Evolutionary conservation across 2,113 vertebrate species (phyloP), one percentile per base, ranked within the genome.

Genomic region (Ictalurus punctatus): DNA sequence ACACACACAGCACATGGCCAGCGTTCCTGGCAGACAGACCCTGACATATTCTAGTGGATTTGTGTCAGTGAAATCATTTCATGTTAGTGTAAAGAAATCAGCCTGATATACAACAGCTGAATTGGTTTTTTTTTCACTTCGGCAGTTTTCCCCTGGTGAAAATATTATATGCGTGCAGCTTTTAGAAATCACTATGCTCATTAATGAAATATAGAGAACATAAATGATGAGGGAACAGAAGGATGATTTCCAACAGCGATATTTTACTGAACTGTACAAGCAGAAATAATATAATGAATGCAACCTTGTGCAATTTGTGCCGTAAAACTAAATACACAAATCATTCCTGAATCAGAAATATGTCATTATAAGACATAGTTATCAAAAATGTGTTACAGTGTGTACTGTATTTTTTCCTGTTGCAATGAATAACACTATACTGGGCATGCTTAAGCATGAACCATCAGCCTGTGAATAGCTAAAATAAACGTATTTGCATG

Each of bases 21-120:
- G 69, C 37, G 58, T 67, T 90, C 84, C 73, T 73, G 69, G 73
- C 84, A 87, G 85, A 88, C 84, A 87, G 85, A 88, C 27, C 61
- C n/a, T 85, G 23, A 85, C 89, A 78, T 89, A 71, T 87, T 89
- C 87, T 86, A 82, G 83, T 83, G 86, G 79, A 92, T 91, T 89
- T 91, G 82, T 89, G 83, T 90, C 61, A 7, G 83, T 25, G 14
- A 86, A 90, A 89, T 90, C 85, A 87, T 83, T 89, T 81, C 76
- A 61, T 85, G 87, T 84, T 79, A 78, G 82, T 65, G 87, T 34
- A 76, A 56, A 52, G 76, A 82, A 58, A 85, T 37, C 48, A 85
- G 69, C 82, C 80, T 86, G 61, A 83, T 88, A 52, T 71, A 73
- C 59, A 84, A 83, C 83, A 79, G 73, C 69, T 76, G 83, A 85